These are phyloP conservation scores for Psittacula cyanocephala DNA, from an alignment of 2,113 vertebrate genomes.

Conservation along the genomic window DNA sequence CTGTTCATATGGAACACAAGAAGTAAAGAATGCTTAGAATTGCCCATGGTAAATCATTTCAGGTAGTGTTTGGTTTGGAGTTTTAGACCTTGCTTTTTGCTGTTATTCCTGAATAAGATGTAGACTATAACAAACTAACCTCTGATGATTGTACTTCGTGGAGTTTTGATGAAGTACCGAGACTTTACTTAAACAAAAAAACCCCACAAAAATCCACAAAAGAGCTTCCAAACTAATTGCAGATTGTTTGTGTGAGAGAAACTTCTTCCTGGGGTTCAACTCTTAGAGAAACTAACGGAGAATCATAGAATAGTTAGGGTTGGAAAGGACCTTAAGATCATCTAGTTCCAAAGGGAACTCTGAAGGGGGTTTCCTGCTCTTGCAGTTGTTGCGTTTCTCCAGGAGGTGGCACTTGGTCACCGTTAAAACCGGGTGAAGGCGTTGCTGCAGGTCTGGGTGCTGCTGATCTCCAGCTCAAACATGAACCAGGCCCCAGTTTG, in stretches of 20 bases:
- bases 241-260: background rate
- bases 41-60: background rate
- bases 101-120: background rate
- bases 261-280: background rate
- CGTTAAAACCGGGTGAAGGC: rapidly evolving
- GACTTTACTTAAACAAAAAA: background rate
- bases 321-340: no score
- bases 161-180: background rate
- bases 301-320: no score
- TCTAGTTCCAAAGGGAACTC: background rate
- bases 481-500: rapidly evolving
- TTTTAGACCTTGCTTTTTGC: background rate
- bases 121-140: background rate
- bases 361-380: rapidly evolving
- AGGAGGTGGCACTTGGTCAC: constrained; percentile 10
- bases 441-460: background rate
- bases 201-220: background rate
- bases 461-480: background rate
- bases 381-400: background rate
- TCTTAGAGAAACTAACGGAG: background rate
- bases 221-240: background rate
- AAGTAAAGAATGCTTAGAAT: background rate
- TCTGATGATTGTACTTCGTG: background rate
- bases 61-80: background rate
- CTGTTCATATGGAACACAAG: background rate